Percentiles rank a stretch among this genome's conserved stretches.
Conservation (phyloP, 2,888 invertebrate species). For the Cristatella mucedo region DNA sequence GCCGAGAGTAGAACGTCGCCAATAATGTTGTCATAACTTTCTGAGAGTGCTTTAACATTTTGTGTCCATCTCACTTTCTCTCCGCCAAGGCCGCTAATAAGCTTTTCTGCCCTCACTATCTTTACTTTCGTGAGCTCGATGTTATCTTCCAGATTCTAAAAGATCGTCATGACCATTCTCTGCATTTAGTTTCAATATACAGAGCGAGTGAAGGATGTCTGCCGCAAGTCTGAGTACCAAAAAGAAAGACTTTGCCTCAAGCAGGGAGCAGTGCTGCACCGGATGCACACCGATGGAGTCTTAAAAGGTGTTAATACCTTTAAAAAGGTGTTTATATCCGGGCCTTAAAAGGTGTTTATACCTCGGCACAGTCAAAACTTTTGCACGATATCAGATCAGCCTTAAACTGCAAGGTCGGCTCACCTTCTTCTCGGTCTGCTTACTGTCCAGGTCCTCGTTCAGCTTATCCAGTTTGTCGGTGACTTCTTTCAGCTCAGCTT, state of each 20-base stretch:
- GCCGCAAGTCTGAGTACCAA: too few species aligned
- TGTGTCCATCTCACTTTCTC: slow-evolving; percentile 37
- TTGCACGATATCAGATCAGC: too few species aligned
- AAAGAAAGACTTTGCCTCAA: too few species aligned
- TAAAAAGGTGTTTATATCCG: neutral
- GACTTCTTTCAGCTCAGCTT: slow-evolving; percentile 28
- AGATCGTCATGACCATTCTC: too few species aligned
- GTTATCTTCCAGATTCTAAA: slow-evolving; percentile 34
- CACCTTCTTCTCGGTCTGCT: slow-evolving; percentile 32
- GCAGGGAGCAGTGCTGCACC: neutral
- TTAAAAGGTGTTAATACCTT: neutral
- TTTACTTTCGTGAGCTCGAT: slow-evolving; percentile 36
- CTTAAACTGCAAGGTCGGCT: too few species aligned
- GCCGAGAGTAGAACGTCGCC: slow-evolving; percentile 37
- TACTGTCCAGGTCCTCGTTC: slow-evolving; percentile 25
- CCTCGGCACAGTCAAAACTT: too few species aligned
- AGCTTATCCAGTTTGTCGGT: slow-evolving; percentile 28
- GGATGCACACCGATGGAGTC: neutral
- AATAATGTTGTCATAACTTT: slow-evolving; percentile 34
- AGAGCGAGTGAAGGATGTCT: too few species aligned
- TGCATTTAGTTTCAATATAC: too few species aligned
- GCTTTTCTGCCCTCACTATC: slow-evolving; percentile 35
- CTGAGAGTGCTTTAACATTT: slow-evolving; percentile 29
- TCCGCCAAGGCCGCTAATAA: slow-evolving; percentile 36
- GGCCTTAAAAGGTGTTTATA: neutral